Percentiles rank a stretch among this genome's conserved stretches.
These are phyloP conservation scores for Willisornis vidua DNA, from an alignment of 2,113 vertebrate species.

Conservation along the genomic window DNA sequence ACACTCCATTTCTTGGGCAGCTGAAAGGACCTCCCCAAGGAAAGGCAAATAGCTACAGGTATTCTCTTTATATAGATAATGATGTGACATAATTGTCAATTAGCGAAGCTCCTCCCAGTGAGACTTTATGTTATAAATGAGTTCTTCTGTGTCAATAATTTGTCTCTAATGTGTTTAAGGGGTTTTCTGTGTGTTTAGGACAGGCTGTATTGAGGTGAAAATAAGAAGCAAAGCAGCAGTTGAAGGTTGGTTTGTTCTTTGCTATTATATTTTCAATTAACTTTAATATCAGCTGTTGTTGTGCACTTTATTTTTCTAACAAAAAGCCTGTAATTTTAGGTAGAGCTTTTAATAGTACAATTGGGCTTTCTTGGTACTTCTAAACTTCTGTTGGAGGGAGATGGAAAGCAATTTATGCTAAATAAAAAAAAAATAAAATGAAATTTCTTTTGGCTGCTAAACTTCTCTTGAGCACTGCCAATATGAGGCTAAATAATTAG, in stretches of 20 bases:
- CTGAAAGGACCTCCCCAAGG: rapidly evolving
- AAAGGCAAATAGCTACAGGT: rapidly evolving
- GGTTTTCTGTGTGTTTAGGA: rapidly evolving
- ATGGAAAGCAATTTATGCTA: not conserved
- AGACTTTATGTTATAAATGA: not conserved
- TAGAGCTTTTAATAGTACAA: not conserved
- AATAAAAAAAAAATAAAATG: not conserved
- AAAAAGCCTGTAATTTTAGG: rapidly evolving
- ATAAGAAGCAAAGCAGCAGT: rapidly evolving
- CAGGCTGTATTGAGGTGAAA: rapidly evolving
- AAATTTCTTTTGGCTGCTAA: not conserved
- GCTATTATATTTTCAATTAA: rapidly evolving
- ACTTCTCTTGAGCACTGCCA: not conserved
- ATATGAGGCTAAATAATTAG: rapidly evolving
- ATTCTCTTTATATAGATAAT: not conserved
- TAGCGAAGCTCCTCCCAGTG: not conserved
- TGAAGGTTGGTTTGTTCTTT: not conserved
- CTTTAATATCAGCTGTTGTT: rapidly evolving
- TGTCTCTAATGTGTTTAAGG: not conserved
- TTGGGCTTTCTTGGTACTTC: not conserved
- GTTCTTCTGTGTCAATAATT: rapidly evolving
- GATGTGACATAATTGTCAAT: not conserved
- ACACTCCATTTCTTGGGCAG: rapidly evolving
- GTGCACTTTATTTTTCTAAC: not conserved
- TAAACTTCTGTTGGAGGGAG: rapidly evolving